Percentiles rank a stretch among this genome's conserved stretches.
Conservation (phyloP, 2,888 invertebrate species). For the Plagiodera versicolora region DNA sequence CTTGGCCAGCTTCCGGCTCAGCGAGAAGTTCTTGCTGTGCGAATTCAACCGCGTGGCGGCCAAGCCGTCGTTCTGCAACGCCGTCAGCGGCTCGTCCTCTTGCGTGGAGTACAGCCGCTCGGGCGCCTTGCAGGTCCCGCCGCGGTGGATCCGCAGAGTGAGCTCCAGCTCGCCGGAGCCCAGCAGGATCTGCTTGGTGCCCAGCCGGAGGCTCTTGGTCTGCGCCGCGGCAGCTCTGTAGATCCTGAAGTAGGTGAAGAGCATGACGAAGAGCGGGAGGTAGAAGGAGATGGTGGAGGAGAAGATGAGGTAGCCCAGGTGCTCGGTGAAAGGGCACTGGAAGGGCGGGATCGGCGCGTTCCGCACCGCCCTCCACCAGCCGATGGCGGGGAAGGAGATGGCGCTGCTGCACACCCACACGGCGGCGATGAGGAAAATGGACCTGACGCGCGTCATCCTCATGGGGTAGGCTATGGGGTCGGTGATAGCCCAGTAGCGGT, state of each 20-base stretch:
- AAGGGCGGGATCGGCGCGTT: conserved; percentile 78
- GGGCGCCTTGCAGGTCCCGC: conserved; percentile 71
- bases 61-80: conserved; percentile 76
- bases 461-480: conserved; percentile 96
- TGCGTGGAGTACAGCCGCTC: conserved; percentile 60
- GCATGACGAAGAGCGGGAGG: conserved; percentile 94
- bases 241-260: conserved; percentile 96
- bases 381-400: conserved; percentile 97
- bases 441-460: conserved; percentile 87
- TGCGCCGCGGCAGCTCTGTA: conserved; percentile 93
- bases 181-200: conserved; percentile 87
- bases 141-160: conserved; percentile 90
- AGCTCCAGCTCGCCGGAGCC: conserved; percentile 84
- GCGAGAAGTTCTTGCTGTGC: conserved; percentile 82
- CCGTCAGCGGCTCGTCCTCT: conserved; percentile 75
- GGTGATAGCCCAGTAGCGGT: conserved; percentile 98
- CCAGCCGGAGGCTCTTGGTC: conserved; percentile 85
- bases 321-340: conserved; percentile 95
- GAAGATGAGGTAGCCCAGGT: conserved; percentile 93
- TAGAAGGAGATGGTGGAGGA: conserved; percentile 98
- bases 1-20: conserved; percentile 90
- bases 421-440: conserved; percentile 84
- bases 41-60: conserved; percentile 67
- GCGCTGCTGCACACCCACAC: conserved; percentile 97
- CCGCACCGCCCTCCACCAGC: conserved; percentile 91